phyloP scores from a whole-genome alignment of 2,113 vertebrate species.

The Trinectes maculatus region DNA sequence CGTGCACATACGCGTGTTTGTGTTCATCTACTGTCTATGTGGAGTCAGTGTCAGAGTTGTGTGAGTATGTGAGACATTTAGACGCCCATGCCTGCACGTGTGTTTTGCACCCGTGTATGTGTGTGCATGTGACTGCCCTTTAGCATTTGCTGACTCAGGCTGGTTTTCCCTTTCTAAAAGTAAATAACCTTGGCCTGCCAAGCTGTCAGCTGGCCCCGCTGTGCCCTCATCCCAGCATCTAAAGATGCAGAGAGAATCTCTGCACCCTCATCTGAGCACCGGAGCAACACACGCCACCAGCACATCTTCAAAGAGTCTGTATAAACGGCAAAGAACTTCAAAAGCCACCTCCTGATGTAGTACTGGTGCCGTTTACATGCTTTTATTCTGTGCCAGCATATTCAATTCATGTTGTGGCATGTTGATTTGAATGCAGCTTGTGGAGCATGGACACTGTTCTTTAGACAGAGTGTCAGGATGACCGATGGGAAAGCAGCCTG shows the following conservation, averaged over 20 bases:
- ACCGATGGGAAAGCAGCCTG: slow-evolving; percentile 20
- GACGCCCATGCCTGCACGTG: slow-evolving; percentile 13
- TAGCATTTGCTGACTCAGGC: slow-evolving; percentile 70
- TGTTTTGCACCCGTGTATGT: slow-evolving; percentile 8
- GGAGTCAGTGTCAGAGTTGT: background rate
- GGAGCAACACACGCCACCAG: slow-evolving; percentile 34
- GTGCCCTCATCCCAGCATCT: slow-evolving; percentile 62
- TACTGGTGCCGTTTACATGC: slow-evolving; percentile 25
- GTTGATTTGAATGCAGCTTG: slow-evolving; percentile 22
- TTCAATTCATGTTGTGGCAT: slow-evolving; percentile 34
- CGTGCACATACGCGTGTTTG: slow-evolving; percentile 5
- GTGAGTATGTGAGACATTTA: slow-evolving; percentile 21
- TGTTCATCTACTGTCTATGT: background rate
- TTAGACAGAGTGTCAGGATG: slow-evolving; percentile 11
- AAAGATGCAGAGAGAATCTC: slow-evolving; percentile 52
- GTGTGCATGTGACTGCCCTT: slow-evolving; percentile 41
- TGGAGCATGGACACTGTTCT: slow-evolving; percentile 18
- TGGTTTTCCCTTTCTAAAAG: slow-evolving; percentile 68
- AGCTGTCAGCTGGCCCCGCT: slow-evolving; percentile 69
- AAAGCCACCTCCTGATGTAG: slow-evolving; percentile 42
- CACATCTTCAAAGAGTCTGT: slow-evolving; percentile 40
- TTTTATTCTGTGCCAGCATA: slow-evolving; percentile 44
- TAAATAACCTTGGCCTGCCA: slow-evolving; percentile 74
- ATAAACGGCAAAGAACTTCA: slow-evolving; percentile 48
- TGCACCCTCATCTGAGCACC: slow-evolving; percentile 45